phyloP scores from a whole-genome alignment of 1,140 invertebrate genomes.

The Drosophila tristis region DNA sequence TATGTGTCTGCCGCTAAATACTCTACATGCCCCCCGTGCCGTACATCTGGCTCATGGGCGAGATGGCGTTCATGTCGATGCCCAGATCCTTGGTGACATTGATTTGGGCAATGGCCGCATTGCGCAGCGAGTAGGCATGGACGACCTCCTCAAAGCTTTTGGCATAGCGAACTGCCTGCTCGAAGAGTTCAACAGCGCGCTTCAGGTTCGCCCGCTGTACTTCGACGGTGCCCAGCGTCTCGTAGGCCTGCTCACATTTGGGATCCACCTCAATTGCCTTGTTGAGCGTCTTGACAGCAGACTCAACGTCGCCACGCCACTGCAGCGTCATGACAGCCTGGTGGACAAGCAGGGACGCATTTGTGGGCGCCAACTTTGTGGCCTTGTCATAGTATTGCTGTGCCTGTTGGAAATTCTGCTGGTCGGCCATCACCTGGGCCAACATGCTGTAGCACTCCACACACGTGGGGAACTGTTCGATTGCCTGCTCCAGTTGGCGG shows the following conservation, averaged over 20 bases:
- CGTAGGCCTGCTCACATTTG: conserved; percentile 97
- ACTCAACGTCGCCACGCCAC: conserved; percentile 92
- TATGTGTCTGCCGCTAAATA: conserved; percentile 18
- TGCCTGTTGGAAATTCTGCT: conserved; percentile 92
- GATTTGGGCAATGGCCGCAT: conserved; percentile 94
- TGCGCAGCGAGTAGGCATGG: conserved; percentile 93
- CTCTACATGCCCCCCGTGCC: conserved; percentile 33
- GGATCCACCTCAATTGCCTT: conserved; percentile 94
- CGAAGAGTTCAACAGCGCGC: conserved; percentile 93
- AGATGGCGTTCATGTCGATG: conserved; percentile 85
- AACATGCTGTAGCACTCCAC: conserved; percentile 93
- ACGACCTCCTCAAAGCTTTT: conserved; percentile 94
- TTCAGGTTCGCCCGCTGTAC: conserved; percentile 92
- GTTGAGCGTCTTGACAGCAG: conserved; percentile 91
- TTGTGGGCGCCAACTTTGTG: conserved; percentile 91
- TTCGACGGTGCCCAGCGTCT: conserved; percentile 96
- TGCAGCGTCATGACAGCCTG: conserved; percentile 93
- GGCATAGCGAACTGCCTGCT: conserved; percentile 94
- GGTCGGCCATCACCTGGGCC: conserved; percentile 93
- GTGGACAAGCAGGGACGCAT: conserved; percentile 94
- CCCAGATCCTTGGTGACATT: conserved; percentile 92
- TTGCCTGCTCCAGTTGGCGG: conserved; percentile 89
- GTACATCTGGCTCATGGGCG: conserved; percentile 56
- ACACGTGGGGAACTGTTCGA: conserved; percentile 92
- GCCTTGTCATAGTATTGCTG: conserved; percentile 93